phyloP scores from a whole-genome alignment of 2,888 invertebrate species.

The Pammene fasciana region DNA sequence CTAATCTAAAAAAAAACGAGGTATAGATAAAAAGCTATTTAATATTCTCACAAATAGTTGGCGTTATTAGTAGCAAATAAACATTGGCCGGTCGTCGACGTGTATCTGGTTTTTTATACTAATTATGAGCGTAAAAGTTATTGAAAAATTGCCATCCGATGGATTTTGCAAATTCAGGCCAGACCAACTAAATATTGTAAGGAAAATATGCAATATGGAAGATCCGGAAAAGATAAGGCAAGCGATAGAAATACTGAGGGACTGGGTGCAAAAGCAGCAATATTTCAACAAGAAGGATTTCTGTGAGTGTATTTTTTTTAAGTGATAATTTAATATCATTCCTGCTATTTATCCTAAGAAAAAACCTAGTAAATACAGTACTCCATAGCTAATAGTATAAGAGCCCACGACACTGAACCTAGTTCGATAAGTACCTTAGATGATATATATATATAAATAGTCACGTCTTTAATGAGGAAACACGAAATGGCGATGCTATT shows the following conservation, averaged over 20 bases:
- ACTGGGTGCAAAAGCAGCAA: background rate
- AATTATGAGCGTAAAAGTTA: background rate
- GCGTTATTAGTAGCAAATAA: background rate
- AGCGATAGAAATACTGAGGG: background rate
- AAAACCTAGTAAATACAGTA: too few species aligned
- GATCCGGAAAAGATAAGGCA: background rate
- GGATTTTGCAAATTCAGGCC: background rate
- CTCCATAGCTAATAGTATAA: too few species aligned
- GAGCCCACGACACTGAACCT: too few species aligned
- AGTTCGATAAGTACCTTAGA: too few species aligned
- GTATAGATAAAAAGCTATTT: too few species aligned
- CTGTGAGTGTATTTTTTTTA: background rate
- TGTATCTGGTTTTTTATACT: background rate
- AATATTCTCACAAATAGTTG: too few species aligned
- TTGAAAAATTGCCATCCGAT: background rate
- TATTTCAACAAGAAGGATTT: background rate
- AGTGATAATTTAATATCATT: too few species aligned
- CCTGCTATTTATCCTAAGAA: too few species aligned
- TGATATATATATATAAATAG: too few species aligned
- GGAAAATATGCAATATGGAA: background rate
- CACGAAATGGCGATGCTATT: too few species aligned
- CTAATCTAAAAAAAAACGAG: too few species aligned
- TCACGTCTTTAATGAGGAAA: too few species aligned
- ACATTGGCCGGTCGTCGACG: background rate
- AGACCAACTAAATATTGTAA: background rate